Conservation (phyloP, 2,113 vertebrate genomes). For the Nymphicus hollandicus region DNA sequence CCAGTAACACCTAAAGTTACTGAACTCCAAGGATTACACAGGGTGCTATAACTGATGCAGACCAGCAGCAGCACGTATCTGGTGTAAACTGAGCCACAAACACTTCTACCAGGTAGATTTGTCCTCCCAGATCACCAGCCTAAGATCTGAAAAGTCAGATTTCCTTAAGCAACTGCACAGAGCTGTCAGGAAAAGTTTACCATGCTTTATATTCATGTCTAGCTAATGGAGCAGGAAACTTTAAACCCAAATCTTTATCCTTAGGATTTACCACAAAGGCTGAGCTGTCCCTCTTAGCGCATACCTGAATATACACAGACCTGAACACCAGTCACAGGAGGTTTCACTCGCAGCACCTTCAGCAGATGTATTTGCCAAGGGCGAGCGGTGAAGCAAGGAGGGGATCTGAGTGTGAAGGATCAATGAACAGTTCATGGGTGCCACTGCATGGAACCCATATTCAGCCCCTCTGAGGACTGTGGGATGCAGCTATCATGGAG, state of each 20-base stretch:
- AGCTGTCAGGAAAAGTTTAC: background rate
- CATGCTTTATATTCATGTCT: background rate
- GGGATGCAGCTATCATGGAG: background rate
- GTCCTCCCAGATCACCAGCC: background rate
- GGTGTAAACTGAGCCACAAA: background rate
- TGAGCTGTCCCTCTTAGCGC: background rate
- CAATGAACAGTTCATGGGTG: background rate
- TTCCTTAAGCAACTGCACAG: background rate
- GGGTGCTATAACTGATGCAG: background rate
- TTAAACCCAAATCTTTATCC: background rate
- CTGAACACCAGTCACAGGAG: background rate
- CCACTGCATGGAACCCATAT: background rate
- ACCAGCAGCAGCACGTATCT: background rate
- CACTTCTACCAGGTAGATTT: background rate
- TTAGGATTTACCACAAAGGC: background rate
- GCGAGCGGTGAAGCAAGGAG: background rate
- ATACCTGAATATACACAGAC: background rate
- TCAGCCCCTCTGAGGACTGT: background rate
- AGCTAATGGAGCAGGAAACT: background rate
- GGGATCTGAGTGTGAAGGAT: accelerated
- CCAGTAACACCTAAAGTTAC: background rate
- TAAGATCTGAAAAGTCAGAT: background rate
- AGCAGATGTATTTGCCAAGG: background rate
- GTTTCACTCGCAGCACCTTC: background rate
- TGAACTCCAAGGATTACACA: background rate